Evolutionary conservation across 2,113 vertebrate species (phyloP).

Genomic region (Antechinus stuartii): DNA sequence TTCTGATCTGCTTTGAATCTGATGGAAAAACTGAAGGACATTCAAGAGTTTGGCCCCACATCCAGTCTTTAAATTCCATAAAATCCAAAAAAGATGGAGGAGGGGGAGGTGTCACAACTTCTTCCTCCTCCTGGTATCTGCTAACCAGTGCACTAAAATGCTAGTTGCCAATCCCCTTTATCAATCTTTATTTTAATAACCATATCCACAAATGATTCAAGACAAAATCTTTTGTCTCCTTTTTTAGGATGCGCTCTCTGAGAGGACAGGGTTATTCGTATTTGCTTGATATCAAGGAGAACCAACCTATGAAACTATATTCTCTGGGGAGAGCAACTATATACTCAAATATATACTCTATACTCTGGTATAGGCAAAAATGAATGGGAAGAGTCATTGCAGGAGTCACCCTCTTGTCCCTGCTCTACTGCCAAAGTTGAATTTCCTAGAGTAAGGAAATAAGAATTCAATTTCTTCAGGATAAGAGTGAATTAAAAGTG

Average conservation of each 20-base stretch:
- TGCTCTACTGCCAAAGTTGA: background rate
- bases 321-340: background rate
- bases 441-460: background rate
- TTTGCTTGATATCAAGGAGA: background rate
- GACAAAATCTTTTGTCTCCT: background rate
- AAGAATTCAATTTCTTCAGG: background rate
- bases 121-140: background rate
- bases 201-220: background rate
- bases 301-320: background rate
- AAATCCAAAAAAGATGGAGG: background rate
- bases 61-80: background rate
- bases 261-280: background rate
- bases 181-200: background rate
- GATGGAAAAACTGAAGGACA: background rate
- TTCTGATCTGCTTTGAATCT: background rate
- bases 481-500: background rate
- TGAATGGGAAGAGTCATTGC: background rate
- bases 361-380: background rate
- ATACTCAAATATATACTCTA: too few species aligned
- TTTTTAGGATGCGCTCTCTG: background rate
- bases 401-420: background rate
- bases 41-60: background rate
- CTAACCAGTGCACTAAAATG: background rate
- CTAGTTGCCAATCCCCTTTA: background rate
- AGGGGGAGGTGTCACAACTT: background rate